phyloP scores from a whole-genome alignment of 2,113 vertebrate species.

The Cranoglanis bouderius region DNA sequence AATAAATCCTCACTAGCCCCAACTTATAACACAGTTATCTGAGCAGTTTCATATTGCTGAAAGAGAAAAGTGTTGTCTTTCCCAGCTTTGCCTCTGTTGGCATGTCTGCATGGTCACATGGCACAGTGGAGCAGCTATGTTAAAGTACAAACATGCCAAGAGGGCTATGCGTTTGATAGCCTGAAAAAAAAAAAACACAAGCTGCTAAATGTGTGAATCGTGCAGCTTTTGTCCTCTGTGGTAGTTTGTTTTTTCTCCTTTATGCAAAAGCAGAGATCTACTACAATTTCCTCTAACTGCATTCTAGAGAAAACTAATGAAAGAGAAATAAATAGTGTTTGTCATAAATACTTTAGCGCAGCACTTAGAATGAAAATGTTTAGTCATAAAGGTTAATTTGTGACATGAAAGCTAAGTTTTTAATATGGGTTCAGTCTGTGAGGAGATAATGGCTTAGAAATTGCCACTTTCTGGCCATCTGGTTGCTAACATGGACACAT shows the following conservation, averaged over 20 bases:
- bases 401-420: neutral
- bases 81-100: neutral
- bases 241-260: neutral
- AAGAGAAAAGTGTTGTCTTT: neutral
- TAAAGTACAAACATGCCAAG: slow-evolving; percentile 5
- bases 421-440: neutral
- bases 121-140: slow-evolving; percentile 3
- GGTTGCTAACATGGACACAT: slow-evolving; percentile 31
- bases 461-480: slow-evolving; percentile 32
- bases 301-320: neutral
- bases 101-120: neutral
- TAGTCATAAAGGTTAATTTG: neutral
- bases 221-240: slow-evolving; percentile 1
- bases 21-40: neutral
- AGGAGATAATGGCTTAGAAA: slow-evolving; percentile 4
- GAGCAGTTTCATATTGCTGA: neutral
- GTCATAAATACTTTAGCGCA: neutral
- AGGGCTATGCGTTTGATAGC: neutral
- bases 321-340: neutral
- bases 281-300: neutral
- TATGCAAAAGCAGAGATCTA: neutral
- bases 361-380: neutral
- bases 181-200: slow-evolving; percentile 1
- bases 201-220: neutral
- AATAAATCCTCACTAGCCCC: too few species aligned